A percentile compares a stretch with the other conserved stretches of the same genome.
Evolutionary conservation across 2,113 vertebrate genomes (phyloP).

Genomic region (Opisthocomus hoazin): DNA sequence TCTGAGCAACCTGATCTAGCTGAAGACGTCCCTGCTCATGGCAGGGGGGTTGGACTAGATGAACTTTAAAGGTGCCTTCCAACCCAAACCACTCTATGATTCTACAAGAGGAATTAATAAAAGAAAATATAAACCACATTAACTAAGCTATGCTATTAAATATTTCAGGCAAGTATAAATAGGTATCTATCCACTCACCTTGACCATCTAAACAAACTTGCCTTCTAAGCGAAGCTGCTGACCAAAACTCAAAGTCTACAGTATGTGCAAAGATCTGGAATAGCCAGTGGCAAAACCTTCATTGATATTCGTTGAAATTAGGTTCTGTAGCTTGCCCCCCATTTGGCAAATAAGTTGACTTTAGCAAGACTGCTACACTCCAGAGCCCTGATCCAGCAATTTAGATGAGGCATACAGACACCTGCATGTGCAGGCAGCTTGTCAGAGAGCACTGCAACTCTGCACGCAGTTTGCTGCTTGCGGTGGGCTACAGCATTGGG

Average conservation of each 20-base stretch:
- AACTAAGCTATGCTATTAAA: not conserved
- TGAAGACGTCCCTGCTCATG: no score
- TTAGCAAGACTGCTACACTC: not conserved
- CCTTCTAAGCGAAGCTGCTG: not conserved
- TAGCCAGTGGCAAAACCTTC: not conserved
- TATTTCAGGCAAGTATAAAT: not conserved
- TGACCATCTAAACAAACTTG: not conserved
- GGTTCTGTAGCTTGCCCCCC: not conserved
- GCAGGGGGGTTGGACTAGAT: no score
- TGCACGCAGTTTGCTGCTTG: not conserved
- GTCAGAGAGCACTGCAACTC: not conserved
- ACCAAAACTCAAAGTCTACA: not conserved
- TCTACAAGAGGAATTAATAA: constrained; percentile 16
- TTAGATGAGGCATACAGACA: not conserved
- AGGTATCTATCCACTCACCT: not conserved
- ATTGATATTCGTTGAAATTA: not conserved
- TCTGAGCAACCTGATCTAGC: no score
- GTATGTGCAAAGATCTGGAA: not conserved
- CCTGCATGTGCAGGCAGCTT: not conserved
- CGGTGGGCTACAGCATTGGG: not conserved
- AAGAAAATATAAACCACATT: not conserved
- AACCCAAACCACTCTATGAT: no score
- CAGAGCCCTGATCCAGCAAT: not conserved
- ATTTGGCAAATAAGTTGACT: not conserved
- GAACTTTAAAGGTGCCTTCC: no score